Evolutionary conservation across 2,113 vertebrate genomes (phyloP), one percentile per base, ranked within the genome.

Genomic region (Prinia subflava): DNA sequence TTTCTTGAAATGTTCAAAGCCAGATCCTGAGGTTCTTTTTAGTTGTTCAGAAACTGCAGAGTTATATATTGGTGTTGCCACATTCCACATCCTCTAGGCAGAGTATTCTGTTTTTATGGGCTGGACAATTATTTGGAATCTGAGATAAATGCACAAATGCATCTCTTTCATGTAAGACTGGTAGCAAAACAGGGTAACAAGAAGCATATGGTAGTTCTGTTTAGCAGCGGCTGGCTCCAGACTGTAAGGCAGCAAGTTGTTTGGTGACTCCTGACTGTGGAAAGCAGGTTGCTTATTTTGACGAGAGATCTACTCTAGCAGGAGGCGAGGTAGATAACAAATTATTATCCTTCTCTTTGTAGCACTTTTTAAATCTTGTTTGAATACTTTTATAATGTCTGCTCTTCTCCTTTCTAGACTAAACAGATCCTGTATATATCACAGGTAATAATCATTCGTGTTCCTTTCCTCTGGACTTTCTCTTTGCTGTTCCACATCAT

Each of bases 401-500:
- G 83, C 83, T 97, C 83, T 96, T 94, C 96, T 95, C 83, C 90
- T 93, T 97, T 96, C 96, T 93, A 97, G 95, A 95, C 92, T 96
- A 97, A 96, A 93, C 95, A 94, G 96, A 78, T 33, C 90, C 83
- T 1, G 86, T 89, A 90, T 90, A 78, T 74, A 69, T 87, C 86
- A 83, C 94, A 95, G 96, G 95, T 96, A 97, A 93, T 92, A 67
- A 95, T 24, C 9, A 35, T 81, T 94, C 84, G 64, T 9, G 2
- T 94, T 92, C 83, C 79, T 92, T 55, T 90, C 55, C 70, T 95
- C 79, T 81, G 90, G 88, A 90, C 46, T 77, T 96, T 77, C 47
- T 77, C 64, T 71, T 83, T 3, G 1, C 60, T 90, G 19, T 89
- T 89, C 83, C 47, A 78, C 89, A 28, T 67, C 76, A 77, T 92